Conservation (phyloP, 2,113 vertebrate genomes). For the Spea multiplicata region DNA sequence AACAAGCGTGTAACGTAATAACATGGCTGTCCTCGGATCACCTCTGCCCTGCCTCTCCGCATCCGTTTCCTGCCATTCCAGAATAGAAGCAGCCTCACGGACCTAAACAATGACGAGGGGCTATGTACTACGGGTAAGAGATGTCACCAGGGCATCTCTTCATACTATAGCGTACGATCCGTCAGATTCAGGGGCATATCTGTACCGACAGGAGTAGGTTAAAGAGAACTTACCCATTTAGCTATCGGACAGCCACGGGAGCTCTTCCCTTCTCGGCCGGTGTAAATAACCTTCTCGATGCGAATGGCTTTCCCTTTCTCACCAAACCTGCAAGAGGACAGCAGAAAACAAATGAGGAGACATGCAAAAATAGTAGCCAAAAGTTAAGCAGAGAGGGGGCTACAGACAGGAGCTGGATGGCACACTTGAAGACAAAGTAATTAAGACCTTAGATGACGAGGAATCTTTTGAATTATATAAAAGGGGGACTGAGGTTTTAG, state of each 20-base stretch:
- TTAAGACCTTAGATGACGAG: no score
- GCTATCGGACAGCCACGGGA: conserved; percentile 96
- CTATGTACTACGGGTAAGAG: no score
- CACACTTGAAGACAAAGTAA: no score
- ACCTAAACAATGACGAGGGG: no score
- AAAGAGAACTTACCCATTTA: conserved; percentile 86
- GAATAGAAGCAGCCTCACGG: not conserved
- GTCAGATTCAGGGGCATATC: no score
- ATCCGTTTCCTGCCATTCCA: conserved; percentile 9
- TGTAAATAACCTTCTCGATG: conserved; percentile 95
- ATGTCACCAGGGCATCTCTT: no score
- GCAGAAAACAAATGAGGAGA: not conserved
- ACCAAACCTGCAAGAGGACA: conserved; percentile 74
- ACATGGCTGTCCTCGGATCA: conserved; percentile 26
- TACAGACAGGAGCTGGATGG: no score
- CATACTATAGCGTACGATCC: no score
- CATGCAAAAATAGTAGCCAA: not conserved
- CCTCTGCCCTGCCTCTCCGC: conserved; percentile 10
- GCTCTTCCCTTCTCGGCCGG: conserved; percentile 93
- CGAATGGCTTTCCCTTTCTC: conserved; percentile 92
- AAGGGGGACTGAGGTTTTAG: no score
- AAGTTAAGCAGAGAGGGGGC: no score
- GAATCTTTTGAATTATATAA: no score
- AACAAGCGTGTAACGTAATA: not conserved
- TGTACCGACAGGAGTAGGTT: not conserved